These are phyloP conservation scores for Dascyllus trimaculatus DNA, from an alignment of 2,113 vertebrate species.

Conservation along the genomic window DNA sequence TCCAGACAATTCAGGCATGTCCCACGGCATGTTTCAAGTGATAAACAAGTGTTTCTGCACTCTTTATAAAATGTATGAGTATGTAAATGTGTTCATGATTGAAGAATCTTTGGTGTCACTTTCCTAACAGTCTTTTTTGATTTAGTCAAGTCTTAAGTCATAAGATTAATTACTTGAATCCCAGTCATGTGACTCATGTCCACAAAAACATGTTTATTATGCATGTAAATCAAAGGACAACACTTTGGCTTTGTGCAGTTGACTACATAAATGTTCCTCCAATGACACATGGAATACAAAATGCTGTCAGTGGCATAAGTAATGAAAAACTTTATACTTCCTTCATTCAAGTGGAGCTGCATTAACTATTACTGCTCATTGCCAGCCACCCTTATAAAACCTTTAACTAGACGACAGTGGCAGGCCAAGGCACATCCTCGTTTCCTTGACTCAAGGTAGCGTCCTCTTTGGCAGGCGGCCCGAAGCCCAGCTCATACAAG, in stretches of 20 bases:
- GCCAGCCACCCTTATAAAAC: conserved; percentile 53
- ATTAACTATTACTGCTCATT: conserved; percentile 47
- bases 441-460: conserved; percentile 60
- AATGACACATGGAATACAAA: conserved; percentile 4
- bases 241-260: background rate
- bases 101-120: too few relatives aligned
- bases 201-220: background rate
- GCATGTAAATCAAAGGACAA: background rate
- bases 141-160: background rate
- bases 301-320: conserved; percentile 13
- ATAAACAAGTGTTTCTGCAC: too few relatives aligned
- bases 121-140: too few relatives aligned
- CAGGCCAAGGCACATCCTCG: conserved; percentile 55
- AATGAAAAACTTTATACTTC: conserved; percentile 50
- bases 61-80: too few relatives aligned
- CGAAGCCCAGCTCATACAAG: conserved; percentile 47
- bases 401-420: conserved; percentile 58
- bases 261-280: conserved; percentile 9
- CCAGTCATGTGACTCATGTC: background rate
- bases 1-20: too few relatives aligned
- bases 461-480: conserved; percentile 60
- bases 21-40: too few relatives aligned
- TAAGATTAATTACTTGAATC: background rate
- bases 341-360: conserved; percentile 43
- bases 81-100: too few relatives aligned